Evolutionary conservation across 2,888 invertebrate species (phyloP).

Genomic region (Aspidiotus rigidus): DNA sequence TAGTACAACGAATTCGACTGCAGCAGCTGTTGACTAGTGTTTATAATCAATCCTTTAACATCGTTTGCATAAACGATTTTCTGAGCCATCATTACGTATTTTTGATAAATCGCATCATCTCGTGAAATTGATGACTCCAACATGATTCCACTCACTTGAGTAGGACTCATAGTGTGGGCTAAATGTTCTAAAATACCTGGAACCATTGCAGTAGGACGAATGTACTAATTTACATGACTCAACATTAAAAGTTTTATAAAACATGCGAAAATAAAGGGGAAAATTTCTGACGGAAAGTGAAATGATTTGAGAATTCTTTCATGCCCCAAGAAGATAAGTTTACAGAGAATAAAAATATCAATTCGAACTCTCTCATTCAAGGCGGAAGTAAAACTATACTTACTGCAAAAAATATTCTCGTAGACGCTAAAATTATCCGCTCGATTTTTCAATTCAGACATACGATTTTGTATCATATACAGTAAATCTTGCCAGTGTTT

Average conservation of each 20-base stretch:
- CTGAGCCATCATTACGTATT: conserved; percentile 47
- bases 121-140: conserved; percentile 16
- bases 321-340: too few relatives aligned
- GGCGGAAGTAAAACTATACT: neutral
- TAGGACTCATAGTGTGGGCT: conserved; percentile 15
- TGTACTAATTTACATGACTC: neutral
- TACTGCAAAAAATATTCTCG: conserved; percentile 11
- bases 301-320: neutral
- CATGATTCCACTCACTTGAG: conserved; percentile 18
- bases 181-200: conserved; percentile 26
- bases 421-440: neutral
- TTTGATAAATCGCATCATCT: conserved; percentile 37
- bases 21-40: conserved; percentile 51
- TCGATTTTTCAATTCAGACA: conserved; percentile 10
- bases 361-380: neutral
- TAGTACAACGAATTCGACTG: conserved; percentile 19
- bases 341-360: too few relatives aligned
- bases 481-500: conserved; percentile 28
- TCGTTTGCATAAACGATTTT: conserved; percentile 55
- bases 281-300: neutral
- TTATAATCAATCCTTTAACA: conserved; percentile 51
- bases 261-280: neutral
- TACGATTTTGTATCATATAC: conserved; percentile 13
- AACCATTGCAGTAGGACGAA: neutral
- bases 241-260: too few relatives aligned